Evolutionary conservation across 2,888 invertebrate species (phyloP), one percentile per base, ranked within the genome.

Genomic region (Limenitis camilla): DNA sequence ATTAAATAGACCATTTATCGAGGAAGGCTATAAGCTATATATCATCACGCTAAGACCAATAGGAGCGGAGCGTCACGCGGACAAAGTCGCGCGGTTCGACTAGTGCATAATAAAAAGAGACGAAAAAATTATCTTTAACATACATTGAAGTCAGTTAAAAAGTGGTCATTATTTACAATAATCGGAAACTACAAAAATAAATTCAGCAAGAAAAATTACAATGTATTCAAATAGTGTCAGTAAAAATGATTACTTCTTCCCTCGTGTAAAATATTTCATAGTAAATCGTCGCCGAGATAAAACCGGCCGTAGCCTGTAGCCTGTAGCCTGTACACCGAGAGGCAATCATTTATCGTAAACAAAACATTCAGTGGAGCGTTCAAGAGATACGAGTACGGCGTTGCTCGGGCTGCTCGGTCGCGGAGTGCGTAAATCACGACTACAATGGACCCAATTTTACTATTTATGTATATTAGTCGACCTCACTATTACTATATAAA

Each of bases 351-450:
- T 62, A 62, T 56, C 44, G 60, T 53, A 60, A 60, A 61, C 62
- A 62, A 62, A 62, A 61, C 62, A 55, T 44, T 40, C 51, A 60
- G 58, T 56, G 56, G 61, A 52, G 53, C 61, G 61, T 55, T 56
- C 52, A 59, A 56, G 55, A 62, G 62, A 62, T 62, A 62, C 62
- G 61, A 53, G 53, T 48, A 50, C 48, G 58, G 58, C 51, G 19
- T 3, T 19, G 19, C 19, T 19, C 19, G 55, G 53, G 51, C 42
- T 54, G 27, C 44, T 51, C 58, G 59, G 49, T 61, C 56, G 39
- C 47, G 53, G 58, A 55, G 47, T 61, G 61, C 56, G 59, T 65
- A 65, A 64, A 65, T 65, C 64, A 65, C 52, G 52, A 32, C 9
- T 40, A 50, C 50, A 47, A 46, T 42, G 42, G 33, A 32, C 31